Conservation (phyloP, 2,113 vertebrate species). For the Epinephelus moara region DNA sequence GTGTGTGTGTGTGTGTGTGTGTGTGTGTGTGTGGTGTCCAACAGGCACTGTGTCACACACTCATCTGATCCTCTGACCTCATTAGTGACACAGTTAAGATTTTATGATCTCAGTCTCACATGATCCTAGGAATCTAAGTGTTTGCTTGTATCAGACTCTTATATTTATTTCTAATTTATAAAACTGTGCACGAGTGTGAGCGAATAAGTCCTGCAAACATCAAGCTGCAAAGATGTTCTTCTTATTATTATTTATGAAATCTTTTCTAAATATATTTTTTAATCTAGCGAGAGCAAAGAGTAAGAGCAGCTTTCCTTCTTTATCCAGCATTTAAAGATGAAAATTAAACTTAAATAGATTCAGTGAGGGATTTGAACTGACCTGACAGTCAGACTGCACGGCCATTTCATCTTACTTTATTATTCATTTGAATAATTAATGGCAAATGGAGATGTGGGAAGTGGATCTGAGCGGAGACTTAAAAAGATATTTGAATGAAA, state of each 20-base stretch:
- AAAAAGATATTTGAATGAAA: neutral
- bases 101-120: neutral
- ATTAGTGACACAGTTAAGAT: neutral
- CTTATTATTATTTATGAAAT: neutral
- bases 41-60: neutral
- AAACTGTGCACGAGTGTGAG: neutral
- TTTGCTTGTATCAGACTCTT: neutral
- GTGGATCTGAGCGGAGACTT: neutral
- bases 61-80: neutral
- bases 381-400: neutral
- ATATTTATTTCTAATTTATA: neutral
- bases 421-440: slow-evolving; percentile 5
- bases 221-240: neutral
- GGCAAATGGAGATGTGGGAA: neutral
- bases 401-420: neutral
- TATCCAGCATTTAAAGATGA: neutral
- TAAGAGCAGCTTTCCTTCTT: neutral
- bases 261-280: too few relatives aligned
- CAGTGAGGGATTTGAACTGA: neutral
- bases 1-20: too few relatives aligned
- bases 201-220: neutral
- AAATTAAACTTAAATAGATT: slow-evolving; percentile 1
- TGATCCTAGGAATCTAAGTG: too few relatives aligned
- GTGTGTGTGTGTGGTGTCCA: neutral
- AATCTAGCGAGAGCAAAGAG: neutral